A percentile compares a stretch with the other conserved stretches of the same genome.
Conservation (phyloP, 2,797 vertebrate genomes). For the Coendou prehensilis region DNA sequence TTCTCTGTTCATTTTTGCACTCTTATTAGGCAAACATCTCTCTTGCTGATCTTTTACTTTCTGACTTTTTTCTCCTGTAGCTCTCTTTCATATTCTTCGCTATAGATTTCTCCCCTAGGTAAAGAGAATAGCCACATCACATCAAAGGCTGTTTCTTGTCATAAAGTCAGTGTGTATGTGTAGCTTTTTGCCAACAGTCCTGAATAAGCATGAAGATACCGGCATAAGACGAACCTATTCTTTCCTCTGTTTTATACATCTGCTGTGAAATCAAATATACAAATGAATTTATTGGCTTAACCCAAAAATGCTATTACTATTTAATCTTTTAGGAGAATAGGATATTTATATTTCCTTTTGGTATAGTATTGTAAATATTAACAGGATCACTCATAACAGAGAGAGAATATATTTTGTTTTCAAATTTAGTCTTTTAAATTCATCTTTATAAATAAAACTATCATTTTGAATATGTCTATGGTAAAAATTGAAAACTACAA, state of each 20-base stretch:
- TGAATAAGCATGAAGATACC: neutral
- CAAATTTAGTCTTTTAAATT: neutral
- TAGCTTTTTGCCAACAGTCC: neutral
- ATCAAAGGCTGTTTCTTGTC: neutral
- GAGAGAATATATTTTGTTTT: neutral
- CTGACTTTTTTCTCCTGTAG: neutral
- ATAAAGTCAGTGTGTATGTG: neutral
- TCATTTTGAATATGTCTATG: neutral
- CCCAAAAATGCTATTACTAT: neutral
- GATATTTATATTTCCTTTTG: constrained; percentile 27
- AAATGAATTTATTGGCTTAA: neutral
- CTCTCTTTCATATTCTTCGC: neutral
- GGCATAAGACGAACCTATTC: neutral
- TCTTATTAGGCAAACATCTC: neutral
- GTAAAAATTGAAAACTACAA: neutral
- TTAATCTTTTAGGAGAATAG: constrained; percentile 17
- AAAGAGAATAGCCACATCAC: neutral
- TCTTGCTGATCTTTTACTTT: neutral
- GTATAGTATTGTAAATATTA: neutral
- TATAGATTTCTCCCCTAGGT: neutral
- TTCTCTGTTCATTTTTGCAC: constrained; percentile 2
- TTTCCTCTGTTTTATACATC: neutral
- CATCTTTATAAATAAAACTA: constrained; percentile 7
- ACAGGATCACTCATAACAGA: neutral
- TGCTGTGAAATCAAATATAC: neutral